phyloP scores from a whole-genome alignment of 2,888 invertebrate species.

The Platycnemis pennipes region DNA sequence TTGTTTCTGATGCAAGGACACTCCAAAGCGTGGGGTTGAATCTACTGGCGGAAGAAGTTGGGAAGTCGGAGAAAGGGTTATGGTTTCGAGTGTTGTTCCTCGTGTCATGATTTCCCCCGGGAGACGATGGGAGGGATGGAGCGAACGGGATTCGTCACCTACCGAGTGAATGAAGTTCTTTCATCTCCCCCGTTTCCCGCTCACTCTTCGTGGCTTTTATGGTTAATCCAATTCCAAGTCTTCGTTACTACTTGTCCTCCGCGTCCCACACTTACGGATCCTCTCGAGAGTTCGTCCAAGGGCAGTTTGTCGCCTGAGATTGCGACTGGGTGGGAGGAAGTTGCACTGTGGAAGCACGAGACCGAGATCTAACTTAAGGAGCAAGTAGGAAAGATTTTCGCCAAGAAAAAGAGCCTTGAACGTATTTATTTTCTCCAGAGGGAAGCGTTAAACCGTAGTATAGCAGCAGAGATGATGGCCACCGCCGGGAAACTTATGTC shows the following conservation, averaged over 20 bases:
- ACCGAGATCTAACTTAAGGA: background rate
- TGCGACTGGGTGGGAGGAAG: background rate
- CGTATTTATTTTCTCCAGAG: background rate
- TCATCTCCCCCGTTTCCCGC: background rate
- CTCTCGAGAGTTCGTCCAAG: background rate
- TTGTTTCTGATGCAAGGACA: no score
- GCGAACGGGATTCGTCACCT: background rate
- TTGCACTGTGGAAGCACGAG: background rate
- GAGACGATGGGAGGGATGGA: background rate
- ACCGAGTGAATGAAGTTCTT: background rate
- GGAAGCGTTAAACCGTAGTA: background rate
- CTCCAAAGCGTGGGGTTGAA: no score
- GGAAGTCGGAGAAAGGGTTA: background rate
- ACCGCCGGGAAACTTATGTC: background rate
- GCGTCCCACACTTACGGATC: background rate
- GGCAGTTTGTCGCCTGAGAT: background rate
- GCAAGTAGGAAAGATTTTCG: background rate
- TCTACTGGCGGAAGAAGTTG: background rate
- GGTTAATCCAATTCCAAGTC: background rate
- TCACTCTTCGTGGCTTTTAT: background rate
- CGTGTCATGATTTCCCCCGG: background rate
- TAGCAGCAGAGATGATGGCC: background rate
- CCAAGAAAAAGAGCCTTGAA: background rate
- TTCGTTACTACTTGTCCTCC: background rate
- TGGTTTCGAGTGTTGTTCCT: background rate